These are phyloP conservation scores for Dryobota labecula DNA, from an alignment of 2,888 invertebrate genomes.

Conservation along the genomic window DNA sequence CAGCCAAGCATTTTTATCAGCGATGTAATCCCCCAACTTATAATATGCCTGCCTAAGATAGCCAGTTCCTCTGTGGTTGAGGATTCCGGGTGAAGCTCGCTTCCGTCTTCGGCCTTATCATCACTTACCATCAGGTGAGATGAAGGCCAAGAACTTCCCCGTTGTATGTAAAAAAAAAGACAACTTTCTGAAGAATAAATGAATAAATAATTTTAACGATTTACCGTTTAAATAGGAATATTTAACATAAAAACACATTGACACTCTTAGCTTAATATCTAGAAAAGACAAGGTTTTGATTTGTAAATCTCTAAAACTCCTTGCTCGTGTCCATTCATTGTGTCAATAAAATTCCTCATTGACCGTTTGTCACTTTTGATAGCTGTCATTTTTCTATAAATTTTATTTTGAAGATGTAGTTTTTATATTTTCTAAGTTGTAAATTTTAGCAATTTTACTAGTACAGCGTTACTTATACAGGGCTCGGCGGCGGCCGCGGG, in stretches of 20 bases:
- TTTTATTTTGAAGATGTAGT: conserved; percentile 35
- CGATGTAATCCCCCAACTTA: too few species aligned
- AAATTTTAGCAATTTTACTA: conserved; percentile 48
- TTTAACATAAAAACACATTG: not conserved
- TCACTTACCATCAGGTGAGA: too few species aligned
- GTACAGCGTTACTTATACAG: conserved; percentile 31
- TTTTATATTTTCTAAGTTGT: conserved; percentile 13
- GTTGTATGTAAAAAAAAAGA: too few species aligned
- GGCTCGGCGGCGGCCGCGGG: conserved; percentile 15
- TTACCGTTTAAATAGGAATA: not conserved
- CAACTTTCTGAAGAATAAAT: not conserved
- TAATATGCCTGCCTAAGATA: too few species aligned
- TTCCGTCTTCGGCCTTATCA: too few species aligned
- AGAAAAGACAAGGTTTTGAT: not conserved
- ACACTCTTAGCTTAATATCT: not conserved
- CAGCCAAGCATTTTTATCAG: too few species aligned
- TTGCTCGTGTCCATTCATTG: not conserved
- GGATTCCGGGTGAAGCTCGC: too few species aligned
- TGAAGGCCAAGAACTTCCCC: too few species aligned
- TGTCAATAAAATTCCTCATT: not conserved
- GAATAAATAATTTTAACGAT: not conserved
- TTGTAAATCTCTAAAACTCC: conserved; percentile 11
- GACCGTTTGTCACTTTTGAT: conserved; percentile 5
- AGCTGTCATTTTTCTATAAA: conserved; percentile 36
- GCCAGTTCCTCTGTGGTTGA: too few species aligned